phyloP scores from a whole-genome alignment of 2,888 invertebrate species.

The Erebia epiphron region DNA sequence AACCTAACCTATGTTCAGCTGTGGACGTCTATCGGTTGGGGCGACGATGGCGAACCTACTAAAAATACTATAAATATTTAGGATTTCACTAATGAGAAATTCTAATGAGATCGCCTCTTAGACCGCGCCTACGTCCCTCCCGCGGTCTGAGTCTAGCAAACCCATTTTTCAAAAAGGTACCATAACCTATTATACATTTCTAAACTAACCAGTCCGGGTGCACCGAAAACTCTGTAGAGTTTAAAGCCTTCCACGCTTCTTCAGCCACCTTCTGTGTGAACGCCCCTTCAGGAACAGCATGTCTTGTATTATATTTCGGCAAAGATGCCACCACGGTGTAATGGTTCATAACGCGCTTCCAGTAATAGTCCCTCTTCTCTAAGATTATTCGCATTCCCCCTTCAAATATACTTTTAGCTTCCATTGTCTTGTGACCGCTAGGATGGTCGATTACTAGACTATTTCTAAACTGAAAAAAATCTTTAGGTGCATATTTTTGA shows the following conservation, averaged over 20 bases:
- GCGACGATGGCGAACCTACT: too few species aligned
- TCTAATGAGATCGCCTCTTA: too few species aligned
- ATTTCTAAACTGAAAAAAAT: constrained; percentile 63
- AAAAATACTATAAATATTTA: too few species aligned
- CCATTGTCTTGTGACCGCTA: constrained; percentile 58
- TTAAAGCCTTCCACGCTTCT: constrained; percentile 58
- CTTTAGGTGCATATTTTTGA: background rate
- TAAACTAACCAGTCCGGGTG: constrained; percentile 70
- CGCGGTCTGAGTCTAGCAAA: too few species aligned
- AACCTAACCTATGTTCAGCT: too few species aligned
- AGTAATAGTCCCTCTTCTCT: constrained; percentile 66
- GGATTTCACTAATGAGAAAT: too few species aligned
- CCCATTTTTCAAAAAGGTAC: too few species aligned
- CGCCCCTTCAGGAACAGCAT: constrained; percentile 53
- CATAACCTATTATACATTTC: background rate
- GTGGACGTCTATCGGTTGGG: too few species aligned
- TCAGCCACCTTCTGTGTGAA: constrained; percentile 65
- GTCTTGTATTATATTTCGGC: constrained; percentile 58
- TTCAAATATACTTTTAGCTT: constrained; percentile 65
- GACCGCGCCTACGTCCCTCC: too few species aligned
- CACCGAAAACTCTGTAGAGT: constrained; percentile 62
- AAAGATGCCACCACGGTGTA: constrained; percentile 69
- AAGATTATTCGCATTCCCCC: constrained; percentile 63
- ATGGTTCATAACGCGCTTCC: constrained; percentile 68
- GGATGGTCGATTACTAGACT: constrained; percentile 57